A percentile compares a stretch with the other conserved stretches of the same genome.
Conservation (phyloP, 2,888 invertebrate species). For the Bhutanitis thaidina region DNA sequence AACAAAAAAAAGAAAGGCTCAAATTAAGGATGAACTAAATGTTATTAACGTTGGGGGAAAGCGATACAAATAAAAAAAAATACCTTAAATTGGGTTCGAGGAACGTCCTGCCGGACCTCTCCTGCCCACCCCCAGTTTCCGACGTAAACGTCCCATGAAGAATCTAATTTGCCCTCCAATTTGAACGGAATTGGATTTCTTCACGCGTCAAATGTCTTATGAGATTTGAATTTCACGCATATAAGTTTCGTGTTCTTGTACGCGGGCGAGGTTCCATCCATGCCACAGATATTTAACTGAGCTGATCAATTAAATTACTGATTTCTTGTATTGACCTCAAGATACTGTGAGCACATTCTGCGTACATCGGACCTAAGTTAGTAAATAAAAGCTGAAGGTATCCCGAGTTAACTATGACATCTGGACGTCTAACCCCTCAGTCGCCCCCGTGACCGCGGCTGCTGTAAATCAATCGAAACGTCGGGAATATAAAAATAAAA, state of each 20-base stretch:
- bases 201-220: conserved; percentile 61
- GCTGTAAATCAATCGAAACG: too few species aligned
- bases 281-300: too few species aligned
- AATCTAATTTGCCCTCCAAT: conserved; percentile 63
- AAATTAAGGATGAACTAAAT: background rate
- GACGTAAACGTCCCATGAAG: conserved; percentile 36
- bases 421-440: too few species aligned
- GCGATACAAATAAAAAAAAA: background rate
- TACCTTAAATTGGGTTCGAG: background rate
- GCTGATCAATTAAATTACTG: too few species aligned
- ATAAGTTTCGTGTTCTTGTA: conserved; percentile 44
- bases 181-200: conserved; percentile 59
- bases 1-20: background rate
- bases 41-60: background rate
- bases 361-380: too few species aligned
- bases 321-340: too few species aligned
- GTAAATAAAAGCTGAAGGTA: too few species aligned
- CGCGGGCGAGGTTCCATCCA: background rate
- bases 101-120: background rate
- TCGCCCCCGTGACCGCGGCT: too few species aligned
- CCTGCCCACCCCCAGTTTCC: conserved; percentile 17
- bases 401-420: too few species aligned
- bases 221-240: conserved; percentile 60
- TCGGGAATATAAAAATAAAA: too few species aligned
- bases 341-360: too few species aligned